These are phyloP conservation scores for Reinhardtius hippoglossoides DNA, from an alignment of 2,113 vertebrate species.

Conservation along the genomic window DNA sequence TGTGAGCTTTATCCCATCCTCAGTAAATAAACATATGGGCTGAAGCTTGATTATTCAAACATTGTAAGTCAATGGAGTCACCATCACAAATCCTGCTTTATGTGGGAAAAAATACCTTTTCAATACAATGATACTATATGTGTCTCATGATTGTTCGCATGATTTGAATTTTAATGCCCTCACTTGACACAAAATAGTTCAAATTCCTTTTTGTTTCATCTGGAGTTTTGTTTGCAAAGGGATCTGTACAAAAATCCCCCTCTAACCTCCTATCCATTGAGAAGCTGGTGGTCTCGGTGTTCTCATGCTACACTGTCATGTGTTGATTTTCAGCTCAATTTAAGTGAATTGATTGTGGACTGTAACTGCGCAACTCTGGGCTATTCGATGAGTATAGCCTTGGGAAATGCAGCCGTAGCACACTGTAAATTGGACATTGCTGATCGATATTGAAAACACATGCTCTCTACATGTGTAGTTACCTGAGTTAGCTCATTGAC, in stretches of 20 bases:
- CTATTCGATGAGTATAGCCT: constrained; percentile 54
- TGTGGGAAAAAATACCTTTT: constrained; percentile 4
- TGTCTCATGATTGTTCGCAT: constrained; percentile 4
- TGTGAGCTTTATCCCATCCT: constrained; percentile 51
- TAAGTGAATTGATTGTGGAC: constrained; percentile 60
- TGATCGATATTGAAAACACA: constrained; percentile 52
- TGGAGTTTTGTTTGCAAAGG: constrained; percentile 3
- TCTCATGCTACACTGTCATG: constrained; percentile 37
- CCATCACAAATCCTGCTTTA: constrained; percentile 14
- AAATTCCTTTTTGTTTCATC: too few relatives aligned
- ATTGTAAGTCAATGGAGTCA: constrained; percentile 27
- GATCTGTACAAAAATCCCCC: background rate
- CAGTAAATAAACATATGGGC: constrained; percentile 59
- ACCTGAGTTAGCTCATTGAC: background rate
- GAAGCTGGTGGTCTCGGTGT: constrained; percentile 36
- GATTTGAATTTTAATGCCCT: constrained; percentile 37
- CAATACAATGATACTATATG: background rate
- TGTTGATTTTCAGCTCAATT: constrained; percentile 73
- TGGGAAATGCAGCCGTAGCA: constrained; percentile 24
- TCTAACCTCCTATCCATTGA: background rate
- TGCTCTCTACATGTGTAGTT: constrained; percentile 23
- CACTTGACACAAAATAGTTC: constrained; percentile 8
- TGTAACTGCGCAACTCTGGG: constrained; percentile 49
- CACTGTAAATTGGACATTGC: constrained; percentile 46
- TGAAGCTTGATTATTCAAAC: constrained; percentile 40